Percentiles rank a stretch among this genome's conserved stretches.
Evolutionary conservation across 2,888 invertebrate genomes (phyloP).

Genomic region (Saturnia pavonia): DNA sequence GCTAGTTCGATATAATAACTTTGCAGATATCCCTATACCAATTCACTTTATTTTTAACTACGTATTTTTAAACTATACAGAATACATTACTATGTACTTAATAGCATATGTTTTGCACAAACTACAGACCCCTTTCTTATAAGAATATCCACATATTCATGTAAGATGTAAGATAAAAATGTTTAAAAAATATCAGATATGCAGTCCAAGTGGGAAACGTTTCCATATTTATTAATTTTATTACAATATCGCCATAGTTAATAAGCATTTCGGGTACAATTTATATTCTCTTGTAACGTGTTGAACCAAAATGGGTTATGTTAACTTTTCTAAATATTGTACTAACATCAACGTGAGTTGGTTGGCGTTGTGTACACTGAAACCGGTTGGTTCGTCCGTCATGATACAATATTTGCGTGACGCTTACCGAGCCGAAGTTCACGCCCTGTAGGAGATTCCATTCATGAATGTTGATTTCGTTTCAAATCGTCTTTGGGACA

Average conservation of each 20-base stretch:
- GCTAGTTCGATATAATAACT: too few relatives aligned
- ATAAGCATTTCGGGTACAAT: background rate
- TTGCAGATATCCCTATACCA: too few relatives aligned
- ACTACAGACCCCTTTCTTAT: too few relatives aligned
- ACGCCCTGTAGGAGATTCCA: slow-evolving; percentile 50
- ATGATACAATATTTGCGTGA: slow-evolving; percentile 68
- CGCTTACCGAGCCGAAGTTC: slow-evolving; percentile 47
- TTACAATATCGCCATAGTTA: too few relatives aligned
- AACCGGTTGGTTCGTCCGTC: slow-evolving; percentile 65
- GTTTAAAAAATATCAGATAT: background rate
- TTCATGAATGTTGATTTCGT: slow-evolving; percentile 47
- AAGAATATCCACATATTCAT: too few relatives aligned
- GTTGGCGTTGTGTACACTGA: slow-evolving; percentile 49
- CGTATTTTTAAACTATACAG: too few relatives aligned
- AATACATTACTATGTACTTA: too few relatives aligned
- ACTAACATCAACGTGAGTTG: slow-evolving; percentile 47
- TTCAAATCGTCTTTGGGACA: background rate
- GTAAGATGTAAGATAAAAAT: too few relatives aligned
- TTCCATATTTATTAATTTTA: background rate
- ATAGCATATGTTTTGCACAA: too few relatives aligned
- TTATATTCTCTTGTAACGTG: background rate
- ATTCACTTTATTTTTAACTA: too few relatives aligned
- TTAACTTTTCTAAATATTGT: slow-evolving; percentile 39
- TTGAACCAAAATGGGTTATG: slow-evolving; percentile 27
- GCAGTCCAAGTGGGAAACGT: background rate